Percentiles rank a stretch among this genome's conserved stretches.
phyloP scores from a whole-genome alignment of 2,113 vertebrate species.

The Phocoena phocoena region DNA sequence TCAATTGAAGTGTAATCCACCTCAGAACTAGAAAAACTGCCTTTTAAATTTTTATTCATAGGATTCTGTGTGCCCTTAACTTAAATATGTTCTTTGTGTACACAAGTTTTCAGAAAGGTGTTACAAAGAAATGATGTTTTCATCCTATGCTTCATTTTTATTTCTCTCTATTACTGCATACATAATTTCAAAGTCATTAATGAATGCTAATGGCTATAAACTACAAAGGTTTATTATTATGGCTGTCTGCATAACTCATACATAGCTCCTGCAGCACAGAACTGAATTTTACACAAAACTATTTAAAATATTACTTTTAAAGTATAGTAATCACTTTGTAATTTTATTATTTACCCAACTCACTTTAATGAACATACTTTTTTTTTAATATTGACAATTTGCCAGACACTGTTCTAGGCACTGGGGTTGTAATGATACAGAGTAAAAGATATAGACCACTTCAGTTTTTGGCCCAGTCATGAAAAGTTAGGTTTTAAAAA shows the following conservation, averaged over 20 bases:
- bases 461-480: neutral
- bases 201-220: neutral
- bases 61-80: neutral
- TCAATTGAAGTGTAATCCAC: neutral
- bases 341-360: neutral
- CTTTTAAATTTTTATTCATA: neutral
- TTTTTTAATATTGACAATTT: neutral
- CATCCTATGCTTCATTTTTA: constrained; percentile 1
- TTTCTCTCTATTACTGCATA: neutral
- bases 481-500: neutral
- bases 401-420: neutral
- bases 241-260: neutral
- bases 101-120: constrained; percentile 7
- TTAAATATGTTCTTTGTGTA: constrained; percentile 6
- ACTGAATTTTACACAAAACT: neutral
- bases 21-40: neutral
- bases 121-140: neutral
- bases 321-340: neutral
- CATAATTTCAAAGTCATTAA: constrained; percentile 33
- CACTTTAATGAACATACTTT: neutral
- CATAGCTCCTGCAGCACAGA: neutral
- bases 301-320: neutral
- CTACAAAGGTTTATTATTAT: neutral
- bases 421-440: neutral
- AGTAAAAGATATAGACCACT: neutral